Conservation (phyloP, 2,888 invertebrate genomes). For the Agrotis exclamationis region DNA sequence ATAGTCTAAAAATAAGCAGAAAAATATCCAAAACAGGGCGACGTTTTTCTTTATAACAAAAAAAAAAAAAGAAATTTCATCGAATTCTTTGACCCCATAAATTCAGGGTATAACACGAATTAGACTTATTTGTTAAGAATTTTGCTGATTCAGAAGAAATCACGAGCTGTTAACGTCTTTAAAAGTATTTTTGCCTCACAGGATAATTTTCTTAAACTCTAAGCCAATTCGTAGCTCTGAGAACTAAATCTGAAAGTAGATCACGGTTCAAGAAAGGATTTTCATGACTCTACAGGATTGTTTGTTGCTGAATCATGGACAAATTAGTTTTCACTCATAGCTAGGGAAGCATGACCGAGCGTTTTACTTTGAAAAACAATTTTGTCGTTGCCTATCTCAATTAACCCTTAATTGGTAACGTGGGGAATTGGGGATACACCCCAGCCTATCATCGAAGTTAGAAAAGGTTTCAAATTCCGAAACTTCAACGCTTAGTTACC, state of each 20-base stretch:
- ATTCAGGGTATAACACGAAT: background rate
- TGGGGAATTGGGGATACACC: too few relatives aligned
- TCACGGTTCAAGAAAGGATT: constrained; percentile 28
- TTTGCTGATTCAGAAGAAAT: constrained; percentile 19
- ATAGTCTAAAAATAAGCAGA: too few relatives aligned
- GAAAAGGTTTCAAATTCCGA: too few relatives aligned
- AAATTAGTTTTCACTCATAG: constrained; percentile 67
- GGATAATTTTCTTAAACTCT: constrained; percentile 3
- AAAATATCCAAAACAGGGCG: too few relatives aligned
- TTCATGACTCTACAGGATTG: constrained; percentile 61
- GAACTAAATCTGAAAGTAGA: constrained; percentile 28
- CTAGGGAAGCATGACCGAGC: background rate
- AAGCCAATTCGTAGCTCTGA: background rate
- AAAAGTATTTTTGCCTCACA: constrained; percentile 6
- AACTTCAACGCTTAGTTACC: too few relatives aligned
- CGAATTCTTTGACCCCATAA: background rate
- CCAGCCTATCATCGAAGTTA: too few relatives aligned
- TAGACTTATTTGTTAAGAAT: background rate
- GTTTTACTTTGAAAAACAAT: constrained; percentile 8
- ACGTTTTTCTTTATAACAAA: too few relatives aligned
- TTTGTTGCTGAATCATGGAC: constrained; percentile 65
- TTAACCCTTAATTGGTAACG: too few relatives aligned
- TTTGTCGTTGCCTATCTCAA: background rate
- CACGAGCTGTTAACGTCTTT: constrained; percentile 4
- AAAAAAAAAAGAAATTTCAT: too few relatives aligned